phyloP scores from a whole-genome alignment of 2,113 vertebrate genomes.

The Glaucidium brasilianum region DNA sequence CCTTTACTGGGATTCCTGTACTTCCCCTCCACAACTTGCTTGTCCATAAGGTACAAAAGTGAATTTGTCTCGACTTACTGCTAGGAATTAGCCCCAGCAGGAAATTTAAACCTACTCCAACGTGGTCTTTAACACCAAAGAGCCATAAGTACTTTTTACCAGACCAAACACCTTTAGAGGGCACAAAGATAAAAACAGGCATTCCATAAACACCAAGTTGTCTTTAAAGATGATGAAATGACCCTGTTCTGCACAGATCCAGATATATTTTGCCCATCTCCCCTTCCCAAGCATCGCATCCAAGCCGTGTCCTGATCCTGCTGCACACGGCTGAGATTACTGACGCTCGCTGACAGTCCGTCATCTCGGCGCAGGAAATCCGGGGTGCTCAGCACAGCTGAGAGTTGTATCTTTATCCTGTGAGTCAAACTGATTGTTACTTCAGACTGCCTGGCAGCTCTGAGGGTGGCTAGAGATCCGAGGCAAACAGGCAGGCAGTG shows the following conservation, averaged over 20 bases:
- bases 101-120: neutral
- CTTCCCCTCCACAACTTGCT: neutral
- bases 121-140: neutral
- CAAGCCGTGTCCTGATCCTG: neutral
- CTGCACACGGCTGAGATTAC: neutral
- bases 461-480: neutral
- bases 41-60: neutral
- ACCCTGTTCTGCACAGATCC: neutral
- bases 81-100: neutral
- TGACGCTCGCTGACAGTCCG: neutral
- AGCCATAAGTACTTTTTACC: neutral
- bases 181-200: neutral
- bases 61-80: neutral
- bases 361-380: neutral
- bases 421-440: neutral
- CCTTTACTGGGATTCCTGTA: neutral
- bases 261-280: neutral
- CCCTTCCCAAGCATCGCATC: neutral
- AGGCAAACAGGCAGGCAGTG: slow-evolving; percentile 5
- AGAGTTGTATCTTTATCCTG: neutral
- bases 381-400: neutral
- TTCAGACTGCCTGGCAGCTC: neutral
- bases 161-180: neutral
- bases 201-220: accelerated
- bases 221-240: neutral